Evolutionary conservation across 2,113 vertebrate genomes (phyloP), one percentile per base, ranked within the genome.

Genomic region (Corvus hawaiiensis): DNA sequence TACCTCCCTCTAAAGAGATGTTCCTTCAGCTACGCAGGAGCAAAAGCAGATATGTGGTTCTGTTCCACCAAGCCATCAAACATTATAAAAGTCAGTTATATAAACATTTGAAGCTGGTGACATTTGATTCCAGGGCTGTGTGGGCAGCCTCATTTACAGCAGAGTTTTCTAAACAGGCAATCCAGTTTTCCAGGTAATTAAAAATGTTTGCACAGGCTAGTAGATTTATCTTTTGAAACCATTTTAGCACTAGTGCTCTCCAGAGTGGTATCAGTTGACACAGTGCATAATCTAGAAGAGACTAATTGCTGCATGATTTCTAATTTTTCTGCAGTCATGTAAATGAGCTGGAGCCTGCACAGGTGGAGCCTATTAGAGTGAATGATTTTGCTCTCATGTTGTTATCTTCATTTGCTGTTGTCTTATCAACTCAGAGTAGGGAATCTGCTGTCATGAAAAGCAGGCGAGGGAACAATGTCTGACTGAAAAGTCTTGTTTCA

Each of bases 401-500:
- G 97, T 98, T 98, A 98, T 98, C 98, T 98, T 98, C 98, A 97
- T 98, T 98, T 98, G 97, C 98, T 90, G 97, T 97, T 98, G 97
- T 98, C 98, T 98, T 98, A 98, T 98, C 98, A 97, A 95, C 97
- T 97, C 95, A 74, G 94, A 97, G 97, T 96, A 98, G 97, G 98
- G 97, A 98, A 97, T 98, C 97, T 95, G 98, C 98, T 97, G 98
- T 98, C 98, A 96, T 96, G 97, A 98, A 98, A 98, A 98, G 97
- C 97, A 97, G 94, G 91, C 96, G 33, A 96, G 97, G 98, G 97
- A 98, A 98, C 98, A 98, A 98, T 98, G 98, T 98, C 98, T 98
- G 98, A 98, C 99, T 99, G 98, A 97, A 98, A 99, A 99, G 98
- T 98, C 98, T 97, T 99, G 99, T 99, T 99, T 97, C 97, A 98